These are phyloP conservation scores for Leptinotarsa texana DNA, from an alignment of 1,140 invertebrate genomes.

Conservation along the genomic window DNA sequence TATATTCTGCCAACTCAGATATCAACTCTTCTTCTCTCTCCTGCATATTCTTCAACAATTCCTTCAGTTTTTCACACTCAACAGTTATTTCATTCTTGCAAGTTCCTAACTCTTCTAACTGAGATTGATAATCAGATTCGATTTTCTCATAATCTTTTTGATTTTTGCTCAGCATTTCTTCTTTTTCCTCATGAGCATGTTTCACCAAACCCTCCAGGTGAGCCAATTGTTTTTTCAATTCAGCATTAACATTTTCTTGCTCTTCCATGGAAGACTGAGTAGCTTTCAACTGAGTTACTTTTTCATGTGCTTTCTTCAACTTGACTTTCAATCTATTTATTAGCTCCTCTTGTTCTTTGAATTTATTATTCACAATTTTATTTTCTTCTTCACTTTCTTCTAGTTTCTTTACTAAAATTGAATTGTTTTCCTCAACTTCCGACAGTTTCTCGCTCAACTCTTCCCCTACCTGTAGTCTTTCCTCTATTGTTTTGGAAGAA, in stretches of 20 bases:
- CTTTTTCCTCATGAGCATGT: constrained; percentile 59
- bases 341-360: constrained; percentile 52
- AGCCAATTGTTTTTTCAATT: constrained; percentile 53
- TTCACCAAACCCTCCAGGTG: constrained; percentile 59
- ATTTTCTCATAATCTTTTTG: constrained; percentile 63
- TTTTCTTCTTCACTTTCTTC: constrained; percentile 62
- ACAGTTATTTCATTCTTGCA: constrained; percentile 59
- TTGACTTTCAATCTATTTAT: constrained; percentile 57
- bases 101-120: constrained; percentile 61
- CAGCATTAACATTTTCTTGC: constrained; percentile 44
- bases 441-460: constrained; percentile 60
- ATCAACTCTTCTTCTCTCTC: constrained; percentile 59
- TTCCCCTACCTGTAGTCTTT: constrained; percentile 62
- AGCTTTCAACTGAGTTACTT: constrained; percentile 36
- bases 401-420: constrained; percentile 59
- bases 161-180: constrained; percentile 58
- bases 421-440: constrained; percentile 62
- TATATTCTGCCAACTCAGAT: constrained; percentile 59
- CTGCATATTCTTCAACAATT: constrained; percentile 57
- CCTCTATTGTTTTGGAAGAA: constrained; percentile 59
- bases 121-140: constrained; percentile 64
- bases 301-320: constrained; percentile 58
- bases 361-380: constrained; percentile 58
- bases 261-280: constrained; percentile 34
- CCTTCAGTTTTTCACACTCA: constrained; percentile 57